Base-by-base conservation (phyloP, 2,797 vertebrate species). In the Artibeus jamaicensis region DNA sequence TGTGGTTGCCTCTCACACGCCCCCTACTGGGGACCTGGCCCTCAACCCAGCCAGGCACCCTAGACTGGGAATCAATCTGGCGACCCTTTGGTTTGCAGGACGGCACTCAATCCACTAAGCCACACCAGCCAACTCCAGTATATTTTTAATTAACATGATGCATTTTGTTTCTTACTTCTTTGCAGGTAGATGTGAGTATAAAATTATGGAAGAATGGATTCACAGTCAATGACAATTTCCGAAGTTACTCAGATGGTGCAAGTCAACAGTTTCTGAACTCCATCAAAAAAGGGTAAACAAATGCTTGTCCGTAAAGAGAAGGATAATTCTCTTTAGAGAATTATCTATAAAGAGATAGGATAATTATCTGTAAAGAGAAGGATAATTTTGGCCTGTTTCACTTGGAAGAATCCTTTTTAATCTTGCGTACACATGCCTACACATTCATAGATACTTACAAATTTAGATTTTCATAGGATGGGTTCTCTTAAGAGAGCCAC, bases 171-270 rank as follows among this genome's bases (percentile, higher is more conserved):
- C 8, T 96, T 97, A 65, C 92, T 96, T 39, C 29, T 93, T 97
- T 95, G 10, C 97, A 99, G 99, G 99, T 99, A 92, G 99, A 99
- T 98, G 98, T 99, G 97, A 99, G 99, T 96, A 99, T 99, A 98
- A 99, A 99, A 97, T 98, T 99, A 97, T 99, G 99, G 99, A 99
- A 99, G 98, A 99, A 99, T 0, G 99, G 99, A 34, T 99, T 99
- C 97, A 99, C 99, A 0, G 99, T 99, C 4, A 99, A 99, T 0
- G 98, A 99, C 65, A 99, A 99, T 95, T 99, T 99, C 91, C 99
- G 99, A 96, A 99, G 99, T 98, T 99, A 99, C 89, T 44, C 98
- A 16, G 95, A 98, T 67, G 98, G 98, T 95, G 98, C 99, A 97
- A 99, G 99, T 98, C 99, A 99, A 95, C 99, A 99, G 88, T 99